Conservation (phyloP, 2,888 invertebrate species). For the Pterostichus niger region DNA sequence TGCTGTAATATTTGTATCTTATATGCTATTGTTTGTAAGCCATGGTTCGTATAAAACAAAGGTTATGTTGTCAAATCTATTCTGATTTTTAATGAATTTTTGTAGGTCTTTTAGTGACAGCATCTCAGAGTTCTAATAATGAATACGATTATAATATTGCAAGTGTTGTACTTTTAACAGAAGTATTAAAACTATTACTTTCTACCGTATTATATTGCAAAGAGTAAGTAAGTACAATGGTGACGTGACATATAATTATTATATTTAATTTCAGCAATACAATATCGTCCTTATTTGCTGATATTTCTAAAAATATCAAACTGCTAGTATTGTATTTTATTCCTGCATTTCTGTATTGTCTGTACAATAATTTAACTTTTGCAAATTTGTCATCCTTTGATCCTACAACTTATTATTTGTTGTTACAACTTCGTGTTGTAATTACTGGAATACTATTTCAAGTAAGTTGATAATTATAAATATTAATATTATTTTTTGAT, state of each 20-base stretch:
- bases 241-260: conserved; percentile 38
- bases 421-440: conserved; percentile 94
- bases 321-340: conserved; percentile 91
- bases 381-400: conserved; percentile 94
- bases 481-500: conserved; percentile 29
- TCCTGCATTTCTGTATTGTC: conserved; percentile 93
- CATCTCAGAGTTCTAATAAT: conserved; percentile 90
- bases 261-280: conserved; percentile 81
- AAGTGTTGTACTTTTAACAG: conserved; percentile 92
- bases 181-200: conserved; percentile 89
- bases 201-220: conserved; percentile 86
- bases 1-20: conserved; percentile 88
- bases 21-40: conserved; percentile 93
- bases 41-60: conserved; percentile 84
- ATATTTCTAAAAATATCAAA: conserved; percentile 81
- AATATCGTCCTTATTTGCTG: conserved; percentile 79
- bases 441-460: conserved; percentile 95
- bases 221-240: conserved; percentile 78
- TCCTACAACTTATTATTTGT: conserved; percentile 95
- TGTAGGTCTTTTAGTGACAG: conserved; percentile 93
- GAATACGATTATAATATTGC: conserved; percentile 93
- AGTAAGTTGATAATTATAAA: conserved; percentile 78
- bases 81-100: conserved; percentile 69
- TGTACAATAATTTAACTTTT: conserved; percentile 97
- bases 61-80: conserved; percentile 62